phyloP scores from a whole-genome alignment of 2,113 vertebrate species.

The Ancistrus triradiatus region DNA sequence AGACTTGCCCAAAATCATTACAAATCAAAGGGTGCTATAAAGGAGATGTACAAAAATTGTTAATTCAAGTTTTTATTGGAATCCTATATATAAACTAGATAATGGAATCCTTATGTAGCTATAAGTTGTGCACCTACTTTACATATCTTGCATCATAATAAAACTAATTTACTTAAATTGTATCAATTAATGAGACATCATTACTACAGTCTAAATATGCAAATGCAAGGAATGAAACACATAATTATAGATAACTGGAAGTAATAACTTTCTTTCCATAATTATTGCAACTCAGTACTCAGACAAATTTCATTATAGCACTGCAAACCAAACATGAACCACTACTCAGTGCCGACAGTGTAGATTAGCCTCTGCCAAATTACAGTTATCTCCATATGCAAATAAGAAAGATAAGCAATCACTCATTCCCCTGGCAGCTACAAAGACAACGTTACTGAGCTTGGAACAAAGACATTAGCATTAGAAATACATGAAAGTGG shows the following conservation, averaged over 20 bases:
- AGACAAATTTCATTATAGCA: slow-evolving; percentile 78
- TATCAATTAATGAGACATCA: slow-evolving; percentile 72
- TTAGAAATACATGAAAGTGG: slow-evolving; percentile 51
- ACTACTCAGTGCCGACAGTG: slow-evolving; percentile 68
- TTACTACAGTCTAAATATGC: slow-evolving; percentile 68
- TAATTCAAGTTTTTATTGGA: no score
- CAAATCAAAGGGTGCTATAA: no score
- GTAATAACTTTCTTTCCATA: slow-evolving; percentile 68
- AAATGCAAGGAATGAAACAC: slow-evolving; percentile 64
- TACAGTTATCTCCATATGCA: slow-evolving; percentile 73
- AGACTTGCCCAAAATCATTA: no score
- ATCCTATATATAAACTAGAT: no score
- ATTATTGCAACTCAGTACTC: slow-evolving; percentile 73
- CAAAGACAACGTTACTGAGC: slow-evolving; percentile 59
- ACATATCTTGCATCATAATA: slow-evolving; percentile 52
- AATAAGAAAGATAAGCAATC: slow-evolving; percentile 72
- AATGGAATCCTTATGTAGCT: no score
- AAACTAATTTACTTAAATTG: slow-evolving; percentile 50
- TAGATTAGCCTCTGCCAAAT: slow-evolving; percentile 68
- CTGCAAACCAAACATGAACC: slow-evolving; percentile 71
- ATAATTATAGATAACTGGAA: slow-evolving; percentile 65
- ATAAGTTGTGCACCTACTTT: slow-evolving; percentile 21
- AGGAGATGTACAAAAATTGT: no score
- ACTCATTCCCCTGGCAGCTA: slow-evolving; percentile 61
- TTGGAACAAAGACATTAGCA: slow-evolving; percentile 61